Conservation (phyloP, 2,888 invertebrate genomes). For the Drosophila anomalipes region DNA sequence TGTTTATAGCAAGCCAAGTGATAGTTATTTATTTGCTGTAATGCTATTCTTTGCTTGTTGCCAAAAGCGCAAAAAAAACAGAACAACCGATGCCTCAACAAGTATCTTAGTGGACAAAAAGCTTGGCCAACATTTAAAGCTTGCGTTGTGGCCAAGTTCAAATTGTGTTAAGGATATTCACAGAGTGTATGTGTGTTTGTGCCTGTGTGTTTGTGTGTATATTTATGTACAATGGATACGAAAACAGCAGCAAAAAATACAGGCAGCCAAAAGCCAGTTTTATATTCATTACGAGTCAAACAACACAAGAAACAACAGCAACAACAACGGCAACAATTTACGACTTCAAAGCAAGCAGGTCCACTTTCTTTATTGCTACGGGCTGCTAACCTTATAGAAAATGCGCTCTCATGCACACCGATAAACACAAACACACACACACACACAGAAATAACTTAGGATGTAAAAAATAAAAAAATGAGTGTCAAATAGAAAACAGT, state of each 20-base stretch:
- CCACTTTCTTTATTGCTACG: slow-evolving; percentile 52
- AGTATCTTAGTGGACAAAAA: slow-evolving; percentile 55
- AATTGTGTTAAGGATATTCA: slow-evolving; percentile 48
- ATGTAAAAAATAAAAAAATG: slow-evolving; percentile 17
- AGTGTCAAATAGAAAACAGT: background rate
- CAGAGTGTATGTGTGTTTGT: slow-evolving; percentile 14
- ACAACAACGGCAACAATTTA: slow-evolving; percentile 61
- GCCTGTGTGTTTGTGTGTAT: slow-evolving; percentile 5
- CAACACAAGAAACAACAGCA: slow-evolving; percentile 26
- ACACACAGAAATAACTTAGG: slow-evolving; percentile 14
- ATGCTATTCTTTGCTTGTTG: slow-evolving; percentile 17
- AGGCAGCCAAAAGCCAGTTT: slow-evolving; percentile 66
- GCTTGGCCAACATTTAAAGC: slow-evolving; percentile 32
- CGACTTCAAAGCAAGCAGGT: slow-evolving; percentile 58
- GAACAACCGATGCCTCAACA: slow-evolving; percentile 62
- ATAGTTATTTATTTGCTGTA: slow-evolving; percentile 26
- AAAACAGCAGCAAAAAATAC: slow-evolving; percentile 28
- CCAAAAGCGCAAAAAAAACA: slow-evolving; percentile 6
- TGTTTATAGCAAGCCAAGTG: slow-evolving; percentile 60
- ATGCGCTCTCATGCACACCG: slow-evolving; percentile 30
- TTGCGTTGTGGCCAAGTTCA: slow-evolving; percentile 19
- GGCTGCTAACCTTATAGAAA: slow-evolving; percentile 43
- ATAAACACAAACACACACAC: slow-evolving; percentile 11
- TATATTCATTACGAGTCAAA: slow-evolving; percentile 69
- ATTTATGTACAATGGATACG: slow-evolving; percentile 10